Conservation (phyloP, 2,113 vertebrate species). For the Daboia siamensis region DNA sequence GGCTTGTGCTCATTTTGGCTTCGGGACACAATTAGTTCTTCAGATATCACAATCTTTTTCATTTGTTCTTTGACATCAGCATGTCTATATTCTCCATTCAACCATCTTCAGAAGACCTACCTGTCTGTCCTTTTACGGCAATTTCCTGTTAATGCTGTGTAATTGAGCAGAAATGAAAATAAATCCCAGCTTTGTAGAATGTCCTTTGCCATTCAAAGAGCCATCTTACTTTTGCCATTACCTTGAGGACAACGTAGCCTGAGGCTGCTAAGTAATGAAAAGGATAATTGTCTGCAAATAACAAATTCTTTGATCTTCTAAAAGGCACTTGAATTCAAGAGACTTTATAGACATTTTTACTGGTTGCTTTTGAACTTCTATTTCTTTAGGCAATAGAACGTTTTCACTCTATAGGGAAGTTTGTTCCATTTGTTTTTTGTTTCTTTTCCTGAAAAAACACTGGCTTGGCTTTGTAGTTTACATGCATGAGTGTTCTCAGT, state of each 20-base stretch:
- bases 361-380: slow-evolving; percentile 1
- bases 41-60: slow-evolving; percentile 1
- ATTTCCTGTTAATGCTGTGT: slow-evolving; percentile 17
- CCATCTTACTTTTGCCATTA: slow-evolving; percentile 6
- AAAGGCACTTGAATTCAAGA: background rate
- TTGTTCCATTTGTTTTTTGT: background rate
- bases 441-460: slow-evolving; percentile 15
- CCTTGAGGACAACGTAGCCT: background rate
- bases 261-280: slow-evolving; percentile 9
- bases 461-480: background rate
- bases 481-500: background rate
- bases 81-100: slow-evolving; percentile 5
- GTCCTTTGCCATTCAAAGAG: slow-evolving; percentile 21
- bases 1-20: background rate
- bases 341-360: slow-evolving; percentile 13
- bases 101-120: slow-evolving; percentile 2
- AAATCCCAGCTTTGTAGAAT: slow-evolving; percentile 14
- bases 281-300: slow-evolving; percentile 6
- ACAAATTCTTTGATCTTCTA: slow-evolving; percentile 20
- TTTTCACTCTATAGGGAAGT: background rate
- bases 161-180: slow-evolving; percentile 27
- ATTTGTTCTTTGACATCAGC: background rate
- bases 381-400: background rate
- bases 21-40: background rate
- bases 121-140: slow-evolving; percentile 10